Conservation (phyloP, 1,140 invertebrate genomes). For the Ganaspis sp. region DNA sequence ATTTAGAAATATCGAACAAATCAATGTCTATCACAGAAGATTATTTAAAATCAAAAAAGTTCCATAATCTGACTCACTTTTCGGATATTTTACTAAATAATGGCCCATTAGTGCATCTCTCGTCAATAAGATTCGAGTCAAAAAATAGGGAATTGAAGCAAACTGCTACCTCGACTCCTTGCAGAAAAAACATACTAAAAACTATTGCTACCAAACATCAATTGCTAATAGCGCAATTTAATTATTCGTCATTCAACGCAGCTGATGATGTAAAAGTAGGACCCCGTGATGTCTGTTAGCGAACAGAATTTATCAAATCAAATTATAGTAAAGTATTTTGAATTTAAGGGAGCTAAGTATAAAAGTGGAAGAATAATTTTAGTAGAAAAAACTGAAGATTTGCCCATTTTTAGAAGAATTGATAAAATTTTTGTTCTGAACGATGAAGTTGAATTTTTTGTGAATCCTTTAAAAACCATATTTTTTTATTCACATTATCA, state of each 20-base stretch:
- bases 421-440: neutral
- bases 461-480: neutral
- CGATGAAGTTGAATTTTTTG: neutral
- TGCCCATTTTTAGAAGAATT: conserved; percentile 1
- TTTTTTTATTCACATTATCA: neutral
- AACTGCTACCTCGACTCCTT: neutral
- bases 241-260: neutral
- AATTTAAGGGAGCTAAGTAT: conserved; percentile 32
- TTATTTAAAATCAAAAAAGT: neutral
- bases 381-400: conserved; percentile 13
- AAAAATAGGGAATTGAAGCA: neutral
- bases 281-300: conserved; percentile 33
- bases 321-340: conserved; percentile 12
- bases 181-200: neutral
- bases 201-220: neutral
- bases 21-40: neutral
- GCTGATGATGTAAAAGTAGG: neutral
- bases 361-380: conserved; percentile 35
- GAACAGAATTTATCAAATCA: conserved; percentile 6
- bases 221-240: neutral
- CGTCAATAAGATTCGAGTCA: neutral
- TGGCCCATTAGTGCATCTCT: neutral
- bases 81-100: neutral
- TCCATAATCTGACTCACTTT: neutral
- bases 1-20: neutral